These are phyloP conservation scores for Graptemys geographica DNA, from an alignment of 2,797 vertebrate genomes.

Conservation along the genomic window DNA sequence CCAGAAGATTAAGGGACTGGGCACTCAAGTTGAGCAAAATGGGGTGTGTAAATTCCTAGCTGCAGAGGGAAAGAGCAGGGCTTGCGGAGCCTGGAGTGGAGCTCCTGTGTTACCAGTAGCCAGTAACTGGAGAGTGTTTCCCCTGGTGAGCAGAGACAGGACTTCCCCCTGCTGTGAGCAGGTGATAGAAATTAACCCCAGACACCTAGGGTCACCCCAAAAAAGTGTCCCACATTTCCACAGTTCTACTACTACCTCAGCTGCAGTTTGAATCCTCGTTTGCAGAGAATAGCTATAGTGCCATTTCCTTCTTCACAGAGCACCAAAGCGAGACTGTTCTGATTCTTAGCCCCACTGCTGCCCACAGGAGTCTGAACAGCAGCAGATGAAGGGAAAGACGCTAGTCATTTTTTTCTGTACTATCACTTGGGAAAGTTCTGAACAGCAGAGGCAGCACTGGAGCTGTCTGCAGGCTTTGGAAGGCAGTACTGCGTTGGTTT, in stretches of 20 bases:
- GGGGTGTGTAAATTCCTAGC: background rate
- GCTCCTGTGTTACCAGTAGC: background rate
- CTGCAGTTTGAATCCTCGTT: background rate
- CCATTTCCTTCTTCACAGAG: background rate
- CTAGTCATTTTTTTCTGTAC: background rate
- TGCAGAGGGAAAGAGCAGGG: background rate
- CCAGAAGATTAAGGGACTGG: background rate
- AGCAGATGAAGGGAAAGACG: background rate
- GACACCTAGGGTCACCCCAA: background rate
- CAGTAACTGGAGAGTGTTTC: background rate
- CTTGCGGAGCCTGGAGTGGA: background rate
- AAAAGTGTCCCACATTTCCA: background rate
- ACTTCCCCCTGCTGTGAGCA: background rate
- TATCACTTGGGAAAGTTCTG: background rate
- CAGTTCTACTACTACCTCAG: background rate
- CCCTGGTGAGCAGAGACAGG: background rate
- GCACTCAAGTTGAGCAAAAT: background rate
- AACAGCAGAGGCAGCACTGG: background rate
- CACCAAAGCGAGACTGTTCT: background rate
- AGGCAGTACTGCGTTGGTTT: background rate
- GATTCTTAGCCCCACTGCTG: background rate
- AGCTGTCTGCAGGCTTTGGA: background rate
- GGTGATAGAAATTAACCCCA: background rate
- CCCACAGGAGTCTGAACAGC: background rate
- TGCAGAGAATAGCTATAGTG: background rate